Conservation (phyloP, 37 sponge, comb jelly and placozoan species). For the Mnemiopsis leidyi region DNA sequence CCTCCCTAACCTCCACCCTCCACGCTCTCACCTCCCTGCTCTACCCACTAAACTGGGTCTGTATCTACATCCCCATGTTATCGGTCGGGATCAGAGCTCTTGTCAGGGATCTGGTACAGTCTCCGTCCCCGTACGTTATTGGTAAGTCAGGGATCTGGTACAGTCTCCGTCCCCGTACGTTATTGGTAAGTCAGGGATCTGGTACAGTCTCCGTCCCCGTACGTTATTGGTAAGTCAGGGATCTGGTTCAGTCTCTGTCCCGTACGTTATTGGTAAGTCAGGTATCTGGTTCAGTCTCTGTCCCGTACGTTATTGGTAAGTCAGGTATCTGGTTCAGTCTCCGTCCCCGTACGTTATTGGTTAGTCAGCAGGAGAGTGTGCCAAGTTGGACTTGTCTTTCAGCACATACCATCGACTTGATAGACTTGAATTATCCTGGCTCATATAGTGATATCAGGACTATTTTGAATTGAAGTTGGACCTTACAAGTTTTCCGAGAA, state of each 20-base stretch:
- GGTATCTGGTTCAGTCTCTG: too few species aligned
- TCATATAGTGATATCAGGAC: neutral
- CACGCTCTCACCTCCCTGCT: constrained; percentile 46
- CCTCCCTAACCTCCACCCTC: constrained; percentile 23
- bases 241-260: too few species aligned
- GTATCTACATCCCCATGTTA: constrained; percentile 42
- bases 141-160: constrained; percentile 7
- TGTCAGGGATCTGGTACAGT: constrained; percentile 24
- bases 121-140: constrained; percentile 30
- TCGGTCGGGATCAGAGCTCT: neutral
- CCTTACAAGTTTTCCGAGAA: neutral
- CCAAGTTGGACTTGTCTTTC: neutral
- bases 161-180: constrained; percentile 26
- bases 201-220: constrained; percentile 2
- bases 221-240: constrained; percentile 19
- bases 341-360: too few species aligned
- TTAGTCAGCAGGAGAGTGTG: neutral
- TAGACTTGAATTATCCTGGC: too few species aligned
- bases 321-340: too few species aligned
- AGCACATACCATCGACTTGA: neutral
- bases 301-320: too few species aligned
- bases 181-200: constrained; percentile 13
- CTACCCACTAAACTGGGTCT: neutral
- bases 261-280: too few species aligned
- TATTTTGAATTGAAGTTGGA: neutral